Percentiles rank a stretch among this genome's conserved stretches.
phyloP scores from a whole-genome alignment of 2,113 vertebrate species.

The Engystomops pustulosus region DNA sequence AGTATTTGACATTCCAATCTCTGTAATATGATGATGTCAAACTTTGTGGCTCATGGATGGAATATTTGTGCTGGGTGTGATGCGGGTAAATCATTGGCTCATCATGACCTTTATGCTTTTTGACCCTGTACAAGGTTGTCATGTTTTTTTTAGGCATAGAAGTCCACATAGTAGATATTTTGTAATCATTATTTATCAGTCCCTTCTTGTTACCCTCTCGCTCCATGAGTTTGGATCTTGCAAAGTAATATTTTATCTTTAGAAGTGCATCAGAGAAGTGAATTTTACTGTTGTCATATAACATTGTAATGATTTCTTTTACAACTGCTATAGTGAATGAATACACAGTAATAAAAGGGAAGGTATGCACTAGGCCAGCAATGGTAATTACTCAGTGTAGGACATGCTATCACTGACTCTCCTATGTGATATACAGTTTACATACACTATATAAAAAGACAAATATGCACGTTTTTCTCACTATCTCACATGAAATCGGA shows the following conservation, averaged over 20 bases:
- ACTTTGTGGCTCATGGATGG: background rate
- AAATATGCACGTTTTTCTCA: too few species aligned
- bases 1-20: background rate
- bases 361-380: too few species aligned
- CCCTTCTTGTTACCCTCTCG: background rate
- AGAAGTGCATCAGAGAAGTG: background rate
- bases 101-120: background rate
- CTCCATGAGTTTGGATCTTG: background rate
- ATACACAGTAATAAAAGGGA: background rate
- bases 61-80: constrained; percentile 21
- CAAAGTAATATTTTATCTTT: background rate
- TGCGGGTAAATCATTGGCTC: background rate
- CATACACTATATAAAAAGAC: too few species aligned
- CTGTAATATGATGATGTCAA: background rate
- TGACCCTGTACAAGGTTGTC: background rate
- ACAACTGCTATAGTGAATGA: background rate
- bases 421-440: too few species aligned
- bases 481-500: too few species aligned
- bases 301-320: background rate
- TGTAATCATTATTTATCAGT: background rate
- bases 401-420: too few species aligned
- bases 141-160: too few species aligned
- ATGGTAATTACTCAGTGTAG: too few species aligned
- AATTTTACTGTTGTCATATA: background rate
- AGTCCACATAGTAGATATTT: background rate